Evolutionary conservation across 2,113 vertebrate genomes (phyloP), one percentile per base, ranked within the genome.

Genomic region (Megaceryle maxima): DNA sequence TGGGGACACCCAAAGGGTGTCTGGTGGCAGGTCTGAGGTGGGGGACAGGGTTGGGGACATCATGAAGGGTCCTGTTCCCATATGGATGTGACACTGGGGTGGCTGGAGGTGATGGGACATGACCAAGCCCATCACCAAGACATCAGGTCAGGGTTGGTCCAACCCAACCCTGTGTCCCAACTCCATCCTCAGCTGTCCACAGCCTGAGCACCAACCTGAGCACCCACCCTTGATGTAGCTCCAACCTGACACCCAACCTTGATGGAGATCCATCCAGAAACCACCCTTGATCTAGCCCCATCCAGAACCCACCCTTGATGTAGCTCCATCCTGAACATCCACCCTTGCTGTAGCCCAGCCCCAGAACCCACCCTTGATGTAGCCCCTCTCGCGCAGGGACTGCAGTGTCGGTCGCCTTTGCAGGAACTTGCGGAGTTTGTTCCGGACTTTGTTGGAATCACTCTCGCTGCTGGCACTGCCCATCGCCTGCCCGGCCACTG

Each of bases 361-460:
- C 14, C 5, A 37, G 31, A 53, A 37, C 46, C 8, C 85, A 91
- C 99, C 99, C 97, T 97, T 97, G 96, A 99, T 99, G 97, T 99
- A 99, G 64, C 99, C 99, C 64, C 97, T 98, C 70, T 99, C 99
- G 16, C 99, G 98, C 56, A 99, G 98, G 9, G 98, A 98, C 96
- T 99, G 99, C 92, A 99, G 93, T 1, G 99, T 99, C 6, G 99
- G 99, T 53, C 99, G 95, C 55, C 98, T 97, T 96, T 98, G 98
- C 33, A 99, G 98, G 96, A 99, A 99, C 67, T 98, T 99, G 59
- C 97, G 96, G 16, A 99, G 98, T 53, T 99, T 99, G 79, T 97
- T 98, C 31, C 99, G 98, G 33, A 99, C 98, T 64, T 97, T 98
- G 84, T 82, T 98, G 93, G 98, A 83, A 53, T 99, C 99, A 0